Percentiles rank a stretch among this genome's conserved stretches.
Evolutionary conservation across 1,140 invertebrate genomes (phyloP).

Genomic region (Fopius arisanus): DNA sequence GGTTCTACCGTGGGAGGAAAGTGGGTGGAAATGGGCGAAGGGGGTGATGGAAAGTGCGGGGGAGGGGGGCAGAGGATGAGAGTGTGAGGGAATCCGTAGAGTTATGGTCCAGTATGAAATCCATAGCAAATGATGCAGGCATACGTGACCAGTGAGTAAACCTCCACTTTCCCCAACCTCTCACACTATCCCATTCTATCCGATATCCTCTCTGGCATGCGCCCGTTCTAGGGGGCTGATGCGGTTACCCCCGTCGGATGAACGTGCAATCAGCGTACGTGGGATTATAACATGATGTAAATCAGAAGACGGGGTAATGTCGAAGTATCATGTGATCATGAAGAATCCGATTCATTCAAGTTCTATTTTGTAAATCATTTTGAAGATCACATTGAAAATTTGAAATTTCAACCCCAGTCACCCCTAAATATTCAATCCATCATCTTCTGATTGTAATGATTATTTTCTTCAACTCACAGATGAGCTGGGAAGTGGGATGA

Average conservation of each 20-base stretch:
- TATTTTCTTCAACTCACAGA: too few species aligned
- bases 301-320: not conserved
- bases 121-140: conserved; percentile 64
- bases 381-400: too few species aligned
- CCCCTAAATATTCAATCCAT: too few species aligned
- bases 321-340: not conserved
- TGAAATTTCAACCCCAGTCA: too few species aligned
- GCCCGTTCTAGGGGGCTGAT: not conserved
- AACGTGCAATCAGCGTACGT: not conserved
- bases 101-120: conserved; percentile 63
- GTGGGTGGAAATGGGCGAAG: conserved; percentile 21
- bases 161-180: conserved; percentile 27
- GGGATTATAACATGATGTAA: not conserved
- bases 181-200: not conserved
- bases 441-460: too few species aligned
- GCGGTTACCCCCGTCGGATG: not conserved
- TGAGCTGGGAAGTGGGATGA: too few species aligned
- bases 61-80: too few species aligned
- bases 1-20: not conserved
- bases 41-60: conserved; percentile 20
- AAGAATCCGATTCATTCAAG: not conserved
- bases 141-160: conserved; percentile 60
- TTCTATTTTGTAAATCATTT: too few species aligned
- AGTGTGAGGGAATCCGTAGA: conserved; percentile 56
- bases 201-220: conserved; percentile 14